Conservation (phyloP, 2,888 invertebrate genomes). For the Eustalomyia histrio region DNA sequence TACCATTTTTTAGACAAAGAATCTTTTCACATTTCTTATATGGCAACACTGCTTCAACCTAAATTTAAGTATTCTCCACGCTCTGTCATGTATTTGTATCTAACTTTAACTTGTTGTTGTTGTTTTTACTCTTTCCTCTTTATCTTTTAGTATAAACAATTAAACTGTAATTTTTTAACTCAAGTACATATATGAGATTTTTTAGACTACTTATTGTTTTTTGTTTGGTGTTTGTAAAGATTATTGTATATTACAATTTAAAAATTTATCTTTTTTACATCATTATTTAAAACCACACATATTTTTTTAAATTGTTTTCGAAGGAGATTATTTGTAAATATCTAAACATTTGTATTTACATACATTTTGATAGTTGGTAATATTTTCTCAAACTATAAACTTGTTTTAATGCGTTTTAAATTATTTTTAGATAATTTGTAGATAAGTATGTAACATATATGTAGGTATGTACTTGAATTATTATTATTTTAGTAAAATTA, state of each 20-base stretch:
- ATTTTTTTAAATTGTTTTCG: not conserved
- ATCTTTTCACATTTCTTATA: too few relatives aligned
- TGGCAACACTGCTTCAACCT: too few relatives aligned
- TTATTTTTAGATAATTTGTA: too few relatives aligned
- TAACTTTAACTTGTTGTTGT: too few relatives aligned
- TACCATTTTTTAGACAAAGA: too few relatives aligned
- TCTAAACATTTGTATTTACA: not conserved
- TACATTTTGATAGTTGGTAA: not conserved
- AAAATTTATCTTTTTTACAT: not conserved
- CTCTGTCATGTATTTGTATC: too few relatives aligned
- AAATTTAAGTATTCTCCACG: not conserved
- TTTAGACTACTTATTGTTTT: too few relatives aligned
- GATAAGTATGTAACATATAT: too few relatives aligned
- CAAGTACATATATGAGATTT: too few relatives aligned
- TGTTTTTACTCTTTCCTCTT: too few relatives aligned
- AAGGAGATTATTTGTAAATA: not conserved
- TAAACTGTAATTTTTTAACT: too few relatives aligned
- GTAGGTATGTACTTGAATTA: not conserved
- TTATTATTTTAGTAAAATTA: not conserved
- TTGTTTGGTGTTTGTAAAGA: not conserved
- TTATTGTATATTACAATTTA: not conserved
- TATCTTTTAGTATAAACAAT: too few relatives aligned
- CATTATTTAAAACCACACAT: constrained; percentile 6
- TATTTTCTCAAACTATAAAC: not conserved
- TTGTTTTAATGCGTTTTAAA: not conserved